Percentiles rank a stretch among this genome's conserved stretches.
phyloP scores from a whole-genome alignment of 2,888 invertebrate species.

The Sisyra nigra region DNA sequence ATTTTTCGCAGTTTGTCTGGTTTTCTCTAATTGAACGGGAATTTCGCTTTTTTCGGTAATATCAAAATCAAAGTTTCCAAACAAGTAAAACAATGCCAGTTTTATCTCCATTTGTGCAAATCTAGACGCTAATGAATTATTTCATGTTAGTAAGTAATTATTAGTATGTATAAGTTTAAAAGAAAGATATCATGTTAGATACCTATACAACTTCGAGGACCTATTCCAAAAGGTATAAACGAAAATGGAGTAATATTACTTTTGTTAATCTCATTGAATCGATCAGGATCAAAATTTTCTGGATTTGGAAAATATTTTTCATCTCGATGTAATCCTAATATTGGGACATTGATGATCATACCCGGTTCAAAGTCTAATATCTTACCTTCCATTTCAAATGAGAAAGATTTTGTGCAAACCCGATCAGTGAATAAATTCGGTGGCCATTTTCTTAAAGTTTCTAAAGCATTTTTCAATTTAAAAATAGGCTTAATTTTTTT shows the following conservation, averaged over 20 bases:
- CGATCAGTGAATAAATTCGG: constrained; percentile 31
- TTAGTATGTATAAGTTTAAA: neutral
- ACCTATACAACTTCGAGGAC: constrained; percentile 21
- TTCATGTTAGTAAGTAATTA: neutral
- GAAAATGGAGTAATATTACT: constrained; percentile 16
- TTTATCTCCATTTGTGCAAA: constrained; percentile 20
- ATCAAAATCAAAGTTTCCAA: constrained; percentile 17
- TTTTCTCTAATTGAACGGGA: constrained; percentile 14
- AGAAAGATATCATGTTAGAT: constrained; percentile 3
- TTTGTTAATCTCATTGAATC: constrained; percentile 21
- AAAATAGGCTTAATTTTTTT: no score
- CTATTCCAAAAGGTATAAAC: constrained; percentile 20
- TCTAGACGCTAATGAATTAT: constrained; percentile 14
- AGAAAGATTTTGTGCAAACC: constrained; percentile 30
- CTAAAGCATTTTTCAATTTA: constrained; percentile 17
- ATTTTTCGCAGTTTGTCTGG: constrained; percentile 14
- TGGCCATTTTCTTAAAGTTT: constrained; percentile 34
- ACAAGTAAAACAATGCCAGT: constrained; percentile 15
- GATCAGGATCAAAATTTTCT: constrained; percentile 24
- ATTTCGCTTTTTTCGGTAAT: constrained; percentile 16
- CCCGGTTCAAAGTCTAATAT: constrained; percentile 13
- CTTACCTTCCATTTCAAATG: constrained; percentile 21
- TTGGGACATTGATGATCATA: constrained; percentile 20
- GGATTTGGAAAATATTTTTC: constrained; percentile 24
- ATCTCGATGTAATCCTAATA: constrained; percentile 22